These are phyloP conservation scores for Eulacestoma nigropectus DNA, from an alignment of 2,113 vertebrate genomes.

Conservation along the genomic window DNA sequence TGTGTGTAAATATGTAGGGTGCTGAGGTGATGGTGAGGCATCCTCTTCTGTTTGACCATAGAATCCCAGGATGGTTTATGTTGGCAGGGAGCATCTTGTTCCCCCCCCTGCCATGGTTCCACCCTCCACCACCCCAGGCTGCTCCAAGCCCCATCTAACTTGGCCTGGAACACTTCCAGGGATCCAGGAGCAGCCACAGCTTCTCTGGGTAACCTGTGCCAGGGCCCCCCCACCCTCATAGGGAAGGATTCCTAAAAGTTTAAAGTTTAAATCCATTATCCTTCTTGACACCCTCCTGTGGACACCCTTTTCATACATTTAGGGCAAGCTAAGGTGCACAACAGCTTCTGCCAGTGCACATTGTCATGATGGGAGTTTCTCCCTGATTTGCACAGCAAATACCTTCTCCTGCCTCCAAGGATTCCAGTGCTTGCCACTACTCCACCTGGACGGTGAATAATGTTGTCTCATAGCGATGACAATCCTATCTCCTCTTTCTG, in stretches of 20 bases:
- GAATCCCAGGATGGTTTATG: background rate
- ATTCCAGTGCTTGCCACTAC: background rate
- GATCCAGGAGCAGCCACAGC: background rate
- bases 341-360: background rate
- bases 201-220: background rate
- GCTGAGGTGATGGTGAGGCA: background rate
- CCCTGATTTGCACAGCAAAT: background rate
- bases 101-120: background rate
- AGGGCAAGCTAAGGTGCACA: background rate
- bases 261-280: background rate
- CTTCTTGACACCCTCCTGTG: background rate
- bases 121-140: fast-evolving
- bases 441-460: background rate
- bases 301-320: background rate
- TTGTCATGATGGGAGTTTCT: background rate
- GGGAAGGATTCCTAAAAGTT: background rate
- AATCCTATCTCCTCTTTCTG: background rate
- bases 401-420: background rate
- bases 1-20: background rate
- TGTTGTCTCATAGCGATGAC: background rate
- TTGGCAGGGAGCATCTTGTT: background rate
- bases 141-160: fast-evolving
- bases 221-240: fast-evolving
- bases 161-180: background rate
- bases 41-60: background rate